Base-by-base conservation (phyloP, 1,140 invertebrate species). In the Ladona fulva region DNA sequence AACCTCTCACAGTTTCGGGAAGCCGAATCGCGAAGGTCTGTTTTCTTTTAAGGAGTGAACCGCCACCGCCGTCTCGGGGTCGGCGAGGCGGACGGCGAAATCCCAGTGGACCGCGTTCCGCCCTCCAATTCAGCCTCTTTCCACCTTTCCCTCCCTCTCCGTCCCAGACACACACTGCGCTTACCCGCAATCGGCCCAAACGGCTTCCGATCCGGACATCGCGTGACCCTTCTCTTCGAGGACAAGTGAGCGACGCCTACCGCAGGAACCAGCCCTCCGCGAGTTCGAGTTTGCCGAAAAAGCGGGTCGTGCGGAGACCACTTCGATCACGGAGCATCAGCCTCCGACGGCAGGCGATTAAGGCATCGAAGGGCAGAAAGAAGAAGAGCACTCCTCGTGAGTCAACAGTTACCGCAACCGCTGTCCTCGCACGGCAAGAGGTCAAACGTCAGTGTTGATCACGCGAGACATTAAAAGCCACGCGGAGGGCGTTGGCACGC, bases 191-290 rank as follows among this genome's bases (percentile, higher is more conserved):
- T 66, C n/a, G 52, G 52, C 14, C 52, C 52, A 66, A 66, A 66
- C 52, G 14, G 52, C 52, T 66, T 66, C 52, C 44, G 10, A 52
- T 52, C 44, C 52, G 52, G 52, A 66, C 52, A 22, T 66, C 52
- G 52, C 52, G 52, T 66, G 52, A 66, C 52, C 52, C 52, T 66
- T 66, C 52, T 22, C 52, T 66, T 66, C 52, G 52, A 66, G 52
- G 52, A 66, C 44, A 52, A 52, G 44, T 52, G 44, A 52, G 44
- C 44, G 44, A 52, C 52, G 52, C 29, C 29, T 37, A 16, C 52
- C 14, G 16, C 14, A 16, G n/a, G n/a, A 66, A 66, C 52, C 52
- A 19, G 52, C 16, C n/a, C 14, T 66, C 14, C 16, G 52, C 52
- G 52, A 19, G 44, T 52, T 52, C 44, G 44, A 52, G 52, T 66